Evolutionary conservation across 2,888 invertebrate genomes (phyloP).

Genomic region (Pterostichus niger): DNA sequence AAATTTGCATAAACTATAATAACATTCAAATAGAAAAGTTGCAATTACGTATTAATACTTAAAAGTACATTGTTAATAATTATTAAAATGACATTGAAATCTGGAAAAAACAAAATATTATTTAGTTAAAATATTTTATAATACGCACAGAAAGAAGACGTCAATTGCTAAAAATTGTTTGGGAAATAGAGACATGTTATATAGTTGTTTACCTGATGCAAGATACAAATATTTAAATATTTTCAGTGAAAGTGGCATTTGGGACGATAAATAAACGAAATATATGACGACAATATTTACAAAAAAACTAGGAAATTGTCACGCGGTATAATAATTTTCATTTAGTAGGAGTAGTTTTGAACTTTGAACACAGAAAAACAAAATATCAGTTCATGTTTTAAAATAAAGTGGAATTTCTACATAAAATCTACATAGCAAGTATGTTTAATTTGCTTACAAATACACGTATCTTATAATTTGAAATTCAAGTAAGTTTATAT

Average conservation of each 20-base stretch:
- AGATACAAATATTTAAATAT: conserved; percentile 9
- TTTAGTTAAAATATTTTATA: too few species aligned
- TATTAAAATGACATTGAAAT: conserved; percentile 14
- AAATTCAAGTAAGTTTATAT: too few species aligned
- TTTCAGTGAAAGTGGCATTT: conserved; percentile 21
- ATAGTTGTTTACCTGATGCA: conserved; percentile 30
- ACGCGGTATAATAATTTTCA: conserved; percentile 2
- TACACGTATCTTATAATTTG: too few species aligned
- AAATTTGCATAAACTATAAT: conserved; percentile 33
- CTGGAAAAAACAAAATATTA: background rate
- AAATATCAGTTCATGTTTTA: too few species aligned
- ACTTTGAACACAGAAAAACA: background rate
- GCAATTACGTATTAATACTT: conserved; percentile 25
- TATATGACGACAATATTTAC: conserved; percentile 14
- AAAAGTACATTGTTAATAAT: background rate
- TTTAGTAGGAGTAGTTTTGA: conserved; percentile 19
- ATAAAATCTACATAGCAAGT: too few species aligned
- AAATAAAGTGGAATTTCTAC: too few species aligned
- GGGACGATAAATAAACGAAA: conserved; percentile 7
- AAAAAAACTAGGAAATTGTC: conserved; percentile 29
- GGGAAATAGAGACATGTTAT: background rate
- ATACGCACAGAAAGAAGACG: background rate
- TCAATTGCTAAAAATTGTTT: conserved; percentile 25
- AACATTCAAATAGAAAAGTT: background rate
- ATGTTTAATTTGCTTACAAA: too few species aligned